phyloP scores from a whole-genome alignment of 2,797 vertebrate species.

The Sebastes vulpes region DNA sequence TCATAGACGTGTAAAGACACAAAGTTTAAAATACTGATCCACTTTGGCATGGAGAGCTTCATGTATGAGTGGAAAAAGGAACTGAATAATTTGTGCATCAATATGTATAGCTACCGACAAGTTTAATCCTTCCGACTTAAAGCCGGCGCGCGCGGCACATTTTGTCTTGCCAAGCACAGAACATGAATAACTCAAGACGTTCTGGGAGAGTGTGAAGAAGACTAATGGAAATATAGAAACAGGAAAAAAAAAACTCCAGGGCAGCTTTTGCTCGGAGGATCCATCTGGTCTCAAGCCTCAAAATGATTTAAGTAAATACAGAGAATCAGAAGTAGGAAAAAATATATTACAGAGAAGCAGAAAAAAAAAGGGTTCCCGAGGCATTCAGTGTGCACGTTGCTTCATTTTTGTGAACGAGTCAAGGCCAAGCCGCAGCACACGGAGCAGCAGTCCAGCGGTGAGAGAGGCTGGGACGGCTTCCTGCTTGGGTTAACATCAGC shows the following conservation, averaged over 20 bases:
- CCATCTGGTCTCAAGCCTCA: slow-evolving; percentile 20
- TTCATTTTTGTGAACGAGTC: slow-evolving; percentile 45
- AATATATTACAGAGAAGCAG: slow-evolving; percentile 7
- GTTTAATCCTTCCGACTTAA: slow-evolving; percentile 20
- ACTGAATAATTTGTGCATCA: slow-evolving; percentile 37
- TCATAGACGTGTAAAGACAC: background rate
- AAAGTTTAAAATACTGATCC: slow-evolving; percentile 8
- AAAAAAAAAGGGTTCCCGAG: background rate
- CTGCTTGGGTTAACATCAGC: slow-evolving; percentile 44
- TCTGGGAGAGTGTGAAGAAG: slow-evolving; percentile 5
- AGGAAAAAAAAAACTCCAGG: background rate
- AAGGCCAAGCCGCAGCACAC: slow-evolving; percentile 49
- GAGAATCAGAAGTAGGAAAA: slow-evolving; percentile 4
- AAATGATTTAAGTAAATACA: slow-evolving; percentile 36
- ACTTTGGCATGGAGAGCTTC: background rate
- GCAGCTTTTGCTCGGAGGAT: background rate
- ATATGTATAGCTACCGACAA: slow-evolving; percentile 8
- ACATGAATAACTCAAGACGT: slow-evolving; percentile 56
- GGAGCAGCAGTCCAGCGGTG: slow-evolving; percentile 25
- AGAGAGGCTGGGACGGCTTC: slow-evolving; percentile 39
- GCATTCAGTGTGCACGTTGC: slow-evolving; percentile 7
- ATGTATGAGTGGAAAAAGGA: slow-evolving; percentile 22
- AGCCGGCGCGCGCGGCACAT: background rate
- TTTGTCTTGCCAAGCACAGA: slow-evolving; percentile 26
- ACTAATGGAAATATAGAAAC: slow-evolving; percentile 21